A percentile compares a stretch with the other conserved stretches of the same genome.
Conservation (phyloP, 2,888 invertebrate genomes). For the Hyalella azteca region DNA sequence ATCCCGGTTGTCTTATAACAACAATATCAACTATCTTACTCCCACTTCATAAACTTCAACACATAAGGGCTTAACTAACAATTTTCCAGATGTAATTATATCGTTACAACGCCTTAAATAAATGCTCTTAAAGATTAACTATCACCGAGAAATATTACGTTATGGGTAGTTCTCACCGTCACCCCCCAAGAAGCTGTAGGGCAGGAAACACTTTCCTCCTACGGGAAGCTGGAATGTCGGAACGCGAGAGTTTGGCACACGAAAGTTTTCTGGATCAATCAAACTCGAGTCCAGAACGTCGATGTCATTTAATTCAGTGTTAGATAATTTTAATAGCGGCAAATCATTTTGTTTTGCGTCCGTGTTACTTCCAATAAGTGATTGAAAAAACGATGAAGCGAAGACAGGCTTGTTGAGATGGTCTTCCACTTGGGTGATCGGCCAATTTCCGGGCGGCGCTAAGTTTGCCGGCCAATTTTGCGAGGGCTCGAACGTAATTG, state of each 20-base stretch:
- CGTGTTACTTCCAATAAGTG: background rate
- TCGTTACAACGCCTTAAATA: no score
- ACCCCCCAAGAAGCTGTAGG: slow-evolving; percentile 6
- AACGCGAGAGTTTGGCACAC: background rate
- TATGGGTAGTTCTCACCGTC: slow-evolving; percentile 15
- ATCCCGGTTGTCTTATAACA: no score
- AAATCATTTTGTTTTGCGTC: no score
- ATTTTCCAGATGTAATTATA: no score
- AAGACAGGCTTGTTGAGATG: background rate
- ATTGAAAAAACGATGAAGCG: background rate
- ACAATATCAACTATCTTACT: no score
- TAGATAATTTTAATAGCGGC: no score
- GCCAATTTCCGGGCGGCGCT: background rate
- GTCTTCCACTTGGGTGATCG: background rate
- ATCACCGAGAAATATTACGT: no score
- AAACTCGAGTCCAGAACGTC: background rate
- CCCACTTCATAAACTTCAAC: no score
- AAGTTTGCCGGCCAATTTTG: no score
- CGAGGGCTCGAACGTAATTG: no score
- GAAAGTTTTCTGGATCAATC: background rate
- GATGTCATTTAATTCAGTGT: background rate
- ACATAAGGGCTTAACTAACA: no score
- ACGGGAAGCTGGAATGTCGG: background rate
- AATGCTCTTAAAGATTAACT: no score
- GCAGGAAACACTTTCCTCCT: slow-evolving; percentile 2